Evolutionary conservation across 1,140 invertebrate species (phyloP).

Genomic region (Hyposmocoma kahamanoa): DNA sequence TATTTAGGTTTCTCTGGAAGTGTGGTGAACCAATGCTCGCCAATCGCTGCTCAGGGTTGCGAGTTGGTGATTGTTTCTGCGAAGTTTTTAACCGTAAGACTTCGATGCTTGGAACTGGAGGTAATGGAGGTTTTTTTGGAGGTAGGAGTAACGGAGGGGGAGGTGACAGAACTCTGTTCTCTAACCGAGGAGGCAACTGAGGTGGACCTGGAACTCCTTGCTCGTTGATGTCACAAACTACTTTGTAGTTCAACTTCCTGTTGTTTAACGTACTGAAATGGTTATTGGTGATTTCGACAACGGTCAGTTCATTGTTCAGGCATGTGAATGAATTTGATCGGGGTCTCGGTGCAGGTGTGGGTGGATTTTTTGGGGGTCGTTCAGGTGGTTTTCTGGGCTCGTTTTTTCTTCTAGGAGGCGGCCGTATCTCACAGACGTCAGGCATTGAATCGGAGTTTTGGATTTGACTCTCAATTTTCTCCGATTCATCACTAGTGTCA

Average conservation of each 20-base stretch:
- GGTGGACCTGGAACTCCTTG: slow-evolving; percentile 46
- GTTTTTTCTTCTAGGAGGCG: slow-evolving; percentile 74
- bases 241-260: slow-evolving; percentile 64
- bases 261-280: slow-evolving; percentile 68
- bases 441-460: slow-evolving; percentile 59
- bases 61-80: slow-evolving; percentile 55
- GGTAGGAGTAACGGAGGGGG: slow-evolving; percentile 76
- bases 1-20: slow-evolving; percentile 72
- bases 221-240: slow-evolving; percentile 63
- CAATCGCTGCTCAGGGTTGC: slow-evolving; percentile 62
- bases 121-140: slow-evolving; percentile 81
- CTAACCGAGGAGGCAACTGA: slow-evolving; percentile 72
- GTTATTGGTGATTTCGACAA: slow-evolving; percentile 58
- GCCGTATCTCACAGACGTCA: slow-evolving; percentile 67
- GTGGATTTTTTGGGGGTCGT: slow-evolving; percentile 76
- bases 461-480: slow-evolving; percentile 44
- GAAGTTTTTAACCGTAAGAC: slow-evolving; percentile 67
- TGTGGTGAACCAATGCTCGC: slow-evolving; percentile 76
- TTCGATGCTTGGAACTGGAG: slow-evolving; percentile 79
- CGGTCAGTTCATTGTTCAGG: slow-evolving; percentile 54
- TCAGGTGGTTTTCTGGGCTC: slow-evolving; percentile 70
- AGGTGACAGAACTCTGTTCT: slow-evolving; percentile 66
- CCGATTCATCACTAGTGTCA: slow-evolving; percentile 48
- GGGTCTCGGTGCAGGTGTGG: slow-evolving; percentile 70
- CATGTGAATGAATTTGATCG: slow-evolving; percentile 73